phyloP scores from a whole-genome alignment of 2,888 invertebrate genomes.

The Matsumyia berberina region DNA sequence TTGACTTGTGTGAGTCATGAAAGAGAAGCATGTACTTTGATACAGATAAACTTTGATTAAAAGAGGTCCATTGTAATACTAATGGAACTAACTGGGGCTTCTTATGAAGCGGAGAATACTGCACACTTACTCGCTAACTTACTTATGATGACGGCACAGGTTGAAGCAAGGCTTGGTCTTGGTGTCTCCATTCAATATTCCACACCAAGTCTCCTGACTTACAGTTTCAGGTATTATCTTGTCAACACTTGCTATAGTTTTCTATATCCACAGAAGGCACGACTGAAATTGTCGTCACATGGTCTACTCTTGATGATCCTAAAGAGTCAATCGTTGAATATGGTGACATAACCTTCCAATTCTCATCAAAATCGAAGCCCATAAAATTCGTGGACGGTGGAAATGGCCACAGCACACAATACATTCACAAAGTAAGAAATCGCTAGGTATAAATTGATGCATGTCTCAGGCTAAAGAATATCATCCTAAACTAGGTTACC shows the following conservation, averaged over 20 bases:
- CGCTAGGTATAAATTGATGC: conserved; percentile 39
- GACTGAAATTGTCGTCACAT: conserved; percentile 91
- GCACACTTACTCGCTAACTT: no score
- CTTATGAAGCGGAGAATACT: no score
- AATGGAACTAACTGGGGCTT: no score
- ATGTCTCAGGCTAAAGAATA: neutral
- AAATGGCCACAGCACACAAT: conserved; percentile 86
- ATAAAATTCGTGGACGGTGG: conserved; percentile 91
- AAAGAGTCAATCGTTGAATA: conserved; percentile 89
- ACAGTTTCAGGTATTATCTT: no score
- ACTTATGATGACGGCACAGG: no score
- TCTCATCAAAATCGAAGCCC: conserved; percentile 85
- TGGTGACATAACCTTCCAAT: conserved; percentile 87
- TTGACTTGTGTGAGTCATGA: no score
- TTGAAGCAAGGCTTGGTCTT: no score
- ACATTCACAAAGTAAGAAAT: conserved; percentile 89
- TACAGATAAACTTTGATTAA: no score
- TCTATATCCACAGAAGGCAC: conserved; percentile 86
- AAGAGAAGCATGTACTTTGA: no score
- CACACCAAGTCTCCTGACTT: no score
- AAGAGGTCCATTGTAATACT: no score
- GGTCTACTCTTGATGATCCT: conserved; percentile 91
- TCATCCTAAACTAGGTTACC: conserved; percentile 79
- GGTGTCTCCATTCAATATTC: no score
- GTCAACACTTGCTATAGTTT: neutral